Base-by-base conservation (phyloP, 2,888 invertebrate species). In the Lasius fuliginosus region DNA sequence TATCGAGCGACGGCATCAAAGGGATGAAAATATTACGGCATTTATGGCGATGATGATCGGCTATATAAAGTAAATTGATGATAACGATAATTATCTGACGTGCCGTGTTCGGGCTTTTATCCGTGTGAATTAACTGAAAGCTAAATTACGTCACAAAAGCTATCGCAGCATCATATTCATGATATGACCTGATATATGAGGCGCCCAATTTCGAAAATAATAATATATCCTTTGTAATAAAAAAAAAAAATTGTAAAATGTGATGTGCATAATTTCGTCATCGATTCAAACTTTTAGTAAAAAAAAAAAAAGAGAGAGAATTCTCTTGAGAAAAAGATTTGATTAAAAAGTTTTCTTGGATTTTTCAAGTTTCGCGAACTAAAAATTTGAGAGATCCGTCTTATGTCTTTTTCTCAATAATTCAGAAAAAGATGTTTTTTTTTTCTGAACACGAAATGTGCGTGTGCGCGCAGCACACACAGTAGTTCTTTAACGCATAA, bases 111-210 rank as follows among this genome's bases (percentile, higher is more conserved):
- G 30, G 9, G 42, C 77, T 77, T 77, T 77, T 30, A 69, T 58
- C 69, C 69, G 30, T 27, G 56, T 49, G 69, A 56, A 30, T 56
- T 42, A 58, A 77, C 68, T 67, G 23, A 67, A 77, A 68, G 40
- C 69, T 69, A 56, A 77, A 77, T 77, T 58, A 42, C 68, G 69
- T 77, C 56, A n/a, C 23, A 69, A 77, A 69, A 77, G 56, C 42
- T 40, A 23, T 42, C 30, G 56, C 68, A 18, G 53, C 49, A 56
- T 77, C 40, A 42, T n/a, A 33, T 9, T 40, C 56, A 68, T 68
- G 56, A 40, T 53, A 56, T 68, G 36, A 33, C 30, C 53, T 53
- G 23, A 42, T 56, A 27, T 1, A 33, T 23, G 30, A 36, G 23
- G 36, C 15, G 68, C 36, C 3, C 18, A 30, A 68, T 18, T 1